A percentile compares a stretch with the other conserved stretches of the same genome.
These are phyloP conservation scores for Magallana nippona DNA, from an alignment of 2,888 invertebrate species.

Conservation along the genomic window DNA sequence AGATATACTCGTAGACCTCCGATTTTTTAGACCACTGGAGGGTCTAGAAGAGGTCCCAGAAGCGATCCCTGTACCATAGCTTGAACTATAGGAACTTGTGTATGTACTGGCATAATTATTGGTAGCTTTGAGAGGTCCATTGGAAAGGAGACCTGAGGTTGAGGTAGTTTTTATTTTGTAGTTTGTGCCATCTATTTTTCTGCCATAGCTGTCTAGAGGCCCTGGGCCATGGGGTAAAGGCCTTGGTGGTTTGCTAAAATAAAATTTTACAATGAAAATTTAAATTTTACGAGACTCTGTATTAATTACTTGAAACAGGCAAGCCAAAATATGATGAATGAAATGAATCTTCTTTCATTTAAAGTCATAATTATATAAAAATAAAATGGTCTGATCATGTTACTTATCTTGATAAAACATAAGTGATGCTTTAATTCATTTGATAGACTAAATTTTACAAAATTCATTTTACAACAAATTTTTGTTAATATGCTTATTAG, in stretches of 20 bases:
- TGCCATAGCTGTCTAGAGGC: constrained; percentile 66
- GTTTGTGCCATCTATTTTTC: constrained; percentile 55
- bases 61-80: neutral
- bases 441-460: too few relatives aligned
- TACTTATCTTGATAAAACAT: too few relatives aligned
- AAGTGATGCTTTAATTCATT: too few relatives aligned
- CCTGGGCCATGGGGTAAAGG: constrained; percentile 69
- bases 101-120: constrained; percentile 48
- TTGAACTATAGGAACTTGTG: constrained; percentile 31
- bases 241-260: constrained; percentile 43
- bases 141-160: constrained; percentile 50
- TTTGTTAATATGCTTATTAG: too few relatives aligned
- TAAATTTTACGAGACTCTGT: too few relatives aligned
- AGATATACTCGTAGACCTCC: constrained; percentile 48
- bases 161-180: constrained; percentile 48
- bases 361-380: too few relatives aligned
- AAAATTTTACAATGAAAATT: neutral
- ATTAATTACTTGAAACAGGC: too few relatives aligned
- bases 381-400: too few relatives aligned
- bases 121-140: constrained; percentile 66
- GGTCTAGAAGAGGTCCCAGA: constrained; percentile 10
- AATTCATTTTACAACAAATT: too few relatives aligned
- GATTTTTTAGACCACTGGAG: constrained; percentile 39
- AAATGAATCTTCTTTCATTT: too few relatives aligned
- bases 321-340: too few relatives aligned